phyloP scores from a whole-genome alignment of 2,888 invertebrate genomes.

The Hypsopygia costalis region DNA sequence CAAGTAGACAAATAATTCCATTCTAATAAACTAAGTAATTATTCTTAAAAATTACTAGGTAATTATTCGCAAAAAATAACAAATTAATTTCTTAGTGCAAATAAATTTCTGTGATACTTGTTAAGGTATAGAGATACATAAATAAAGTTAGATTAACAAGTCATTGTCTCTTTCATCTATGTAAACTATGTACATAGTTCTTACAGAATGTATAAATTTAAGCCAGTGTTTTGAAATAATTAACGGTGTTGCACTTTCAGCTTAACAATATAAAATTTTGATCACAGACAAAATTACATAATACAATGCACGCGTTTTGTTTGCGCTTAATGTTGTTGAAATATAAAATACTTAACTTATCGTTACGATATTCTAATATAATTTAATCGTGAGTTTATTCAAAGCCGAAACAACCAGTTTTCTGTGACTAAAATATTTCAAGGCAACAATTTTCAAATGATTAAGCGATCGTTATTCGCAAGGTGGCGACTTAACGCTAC shows the following conservation, averaged over 20 bases:
- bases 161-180: too few species aligned
- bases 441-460: constrained; percentile 63
- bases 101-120: too few species aligned
- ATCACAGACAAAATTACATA: constrained; percentile 79
- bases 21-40: too few species aligned
- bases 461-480: constrained; percentile 52
- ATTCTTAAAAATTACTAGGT: too few species aligned
- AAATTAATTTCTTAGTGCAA: too few species aligned
- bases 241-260: constrained; percentile 60
- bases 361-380: constrained; percentile 59
- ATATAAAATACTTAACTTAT: constrained; percentile 73
- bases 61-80: too few species aligned
- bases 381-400: constrained; percentile 60
- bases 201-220: constrained; percentile 47
- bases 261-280: constrained; percentile 76
- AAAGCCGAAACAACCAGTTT: constrained; percentile 70
- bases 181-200: too few species aligned
- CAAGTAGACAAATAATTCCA: too few species aligned
- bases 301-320: constrained; percentile 61
- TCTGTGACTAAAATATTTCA: constrained; percentile 61
- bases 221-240: constrained; percentile 32
- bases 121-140: too few species aligned
- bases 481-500: constrained; percentile 34
- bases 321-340: constrained; percentile 63
- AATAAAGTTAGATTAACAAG: too few species aligned